Percentiles rank a stretch among this genome's conserved stretches.
Evolutionary conservation across 2,113 vertebrate genomes (phyloP).

Genomic region (Amazona guildingii): DNA sequence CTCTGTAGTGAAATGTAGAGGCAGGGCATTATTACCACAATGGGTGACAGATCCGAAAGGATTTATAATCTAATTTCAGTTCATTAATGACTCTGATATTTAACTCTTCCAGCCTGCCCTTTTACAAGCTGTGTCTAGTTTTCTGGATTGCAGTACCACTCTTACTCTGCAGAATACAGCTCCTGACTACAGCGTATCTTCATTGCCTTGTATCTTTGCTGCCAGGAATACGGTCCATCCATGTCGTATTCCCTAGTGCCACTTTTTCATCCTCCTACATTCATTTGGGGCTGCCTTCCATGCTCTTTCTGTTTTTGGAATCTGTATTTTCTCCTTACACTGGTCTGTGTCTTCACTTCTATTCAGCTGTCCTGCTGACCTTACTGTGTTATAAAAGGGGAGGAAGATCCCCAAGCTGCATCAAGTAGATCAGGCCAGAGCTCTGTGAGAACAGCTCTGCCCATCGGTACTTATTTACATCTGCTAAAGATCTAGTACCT

Average conservation of each 20-base stretch:
- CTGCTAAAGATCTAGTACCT: not conserved
- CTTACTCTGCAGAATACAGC: not conserved
- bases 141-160: not conserved
- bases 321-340: not conserved
- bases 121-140: not conserved
- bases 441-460: not conserved
- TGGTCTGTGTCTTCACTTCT: not conserved
- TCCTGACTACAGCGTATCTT: not conserved
- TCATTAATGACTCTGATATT: conserved; percentile 31
- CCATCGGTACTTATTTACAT: not conserved
- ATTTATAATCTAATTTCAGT: conserved; percentile 34
- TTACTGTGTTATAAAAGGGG: not conserved
- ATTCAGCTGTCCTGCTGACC: not conserved
- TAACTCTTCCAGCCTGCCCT: not conserved
- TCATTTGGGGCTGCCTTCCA: not conserved
- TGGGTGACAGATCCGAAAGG: not conserved
- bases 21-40: not conserved
- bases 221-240: not conserved
- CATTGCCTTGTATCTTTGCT: not conserved
- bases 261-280: not conserved
- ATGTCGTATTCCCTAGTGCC: not conserved
- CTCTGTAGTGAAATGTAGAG: not conserved
- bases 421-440: not conserved
- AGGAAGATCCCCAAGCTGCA: not conserved
- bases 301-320: not conserved